Evolutionary conservation across 2,113 vertebrate genomes (phyloP).

Genomic region (Chlorocebus sabaeus): DNA sequence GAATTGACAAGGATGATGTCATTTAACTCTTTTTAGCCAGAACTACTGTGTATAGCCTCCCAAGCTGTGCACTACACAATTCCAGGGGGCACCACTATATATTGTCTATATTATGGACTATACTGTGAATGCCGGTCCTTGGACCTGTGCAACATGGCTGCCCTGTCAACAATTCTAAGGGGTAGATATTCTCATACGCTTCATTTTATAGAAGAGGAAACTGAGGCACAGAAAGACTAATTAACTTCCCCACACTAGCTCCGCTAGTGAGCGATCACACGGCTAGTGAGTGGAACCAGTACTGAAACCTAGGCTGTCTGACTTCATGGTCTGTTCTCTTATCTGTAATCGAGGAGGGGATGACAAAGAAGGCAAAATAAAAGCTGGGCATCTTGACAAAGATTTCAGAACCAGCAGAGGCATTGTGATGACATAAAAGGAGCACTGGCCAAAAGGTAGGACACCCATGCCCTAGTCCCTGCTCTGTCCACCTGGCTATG

Average conservation of each 20-base stretch:
- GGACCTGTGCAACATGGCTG: not conserved
- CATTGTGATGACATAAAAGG: not conserved
- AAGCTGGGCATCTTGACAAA: not conserved
- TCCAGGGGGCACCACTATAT: not conserved
- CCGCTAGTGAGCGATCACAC: not conserved
- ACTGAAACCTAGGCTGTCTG: not conserved
- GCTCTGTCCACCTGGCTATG: not conserved
- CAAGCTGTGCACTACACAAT: not conserved
- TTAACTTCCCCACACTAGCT: not conserved
- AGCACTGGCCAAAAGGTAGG: not conserved
- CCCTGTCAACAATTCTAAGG: not conserved
- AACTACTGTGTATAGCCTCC: not conserved
- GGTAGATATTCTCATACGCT: not conserved
- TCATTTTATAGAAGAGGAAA: not conserved
- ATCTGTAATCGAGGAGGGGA: not conserved
- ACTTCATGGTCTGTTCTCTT: not conserved
- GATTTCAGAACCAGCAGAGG: not conserved
- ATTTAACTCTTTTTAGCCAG: not conserved
- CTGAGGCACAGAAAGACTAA: not conserved
- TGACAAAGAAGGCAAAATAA: not conserved
- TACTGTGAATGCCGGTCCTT: not conserved
- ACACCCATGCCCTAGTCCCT: not conserved
- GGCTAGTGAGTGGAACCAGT: not conserved
- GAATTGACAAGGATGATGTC: not conserved
- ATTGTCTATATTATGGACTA: fast-evolving